phyloP scores from a whole-genome alignment of 2,113 vertebrate species.

The Romanogobio albipinnatus region DNA sequence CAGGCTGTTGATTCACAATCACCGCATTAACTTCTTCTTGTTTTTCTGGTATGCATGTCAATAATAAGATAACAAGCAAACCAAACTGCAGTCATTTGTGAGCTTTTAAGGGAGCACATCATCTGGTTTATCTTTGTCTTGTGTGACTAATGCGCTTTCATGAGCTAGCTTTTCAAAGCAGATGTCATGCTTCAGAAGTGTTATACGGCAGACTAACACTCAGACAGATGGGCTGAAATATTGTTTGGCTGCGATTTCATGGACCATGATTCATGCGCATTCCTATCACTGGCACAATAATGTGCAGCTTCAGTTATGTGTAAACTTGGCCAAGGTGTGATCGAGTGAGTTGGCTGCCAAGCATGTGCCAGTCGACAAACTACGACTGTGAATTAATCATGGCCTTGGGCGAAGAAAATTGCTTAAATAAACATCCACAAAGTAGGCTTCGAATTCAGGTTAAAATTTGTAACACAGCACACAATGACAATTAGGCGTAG shows the following conservation, averaged over 20 bases:
- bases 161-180: conserved; percentile 28
- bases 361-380: neutral
- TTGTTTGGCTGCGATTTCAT: conserved; percentile 19
- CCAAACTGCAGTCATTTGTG: neutral
- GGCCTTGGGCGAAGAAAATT: neutral
- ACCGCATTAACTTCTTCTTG: neutral
- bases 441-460: neutral
- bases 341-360: neutral
- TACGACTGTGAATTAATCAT: neutral
- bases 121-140: conserved; percentile 34
- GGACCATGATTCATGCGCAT: conserved; percentile 18
- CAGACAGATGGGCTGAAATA: conserved; percentile 9
- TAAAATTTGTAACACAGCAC: neutral
- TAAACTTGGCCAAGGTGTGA: conserved; percentile 8
- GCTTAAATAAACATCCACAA: neutral
- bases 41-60: neutral
- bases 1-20: conserved; percentile 13
- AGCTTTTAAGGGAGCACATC: neutral
- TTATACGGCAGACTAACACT: conserved; percentile 10
- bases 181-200: conserved; percentile 30
- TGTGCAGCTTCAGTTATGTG: neutral
- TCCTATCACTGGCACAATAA: conserved; percentile 17
- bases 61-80: conserved; percentile 19
- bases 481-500: neutral
- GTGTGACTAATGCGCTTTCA: conserved; percentile 36